These are phyloP conservation scores for Pyxicephalus adspersus DNA, from an alignment of 2,113 vertebrate genomes.

Conservation along the genomic window DNA sequence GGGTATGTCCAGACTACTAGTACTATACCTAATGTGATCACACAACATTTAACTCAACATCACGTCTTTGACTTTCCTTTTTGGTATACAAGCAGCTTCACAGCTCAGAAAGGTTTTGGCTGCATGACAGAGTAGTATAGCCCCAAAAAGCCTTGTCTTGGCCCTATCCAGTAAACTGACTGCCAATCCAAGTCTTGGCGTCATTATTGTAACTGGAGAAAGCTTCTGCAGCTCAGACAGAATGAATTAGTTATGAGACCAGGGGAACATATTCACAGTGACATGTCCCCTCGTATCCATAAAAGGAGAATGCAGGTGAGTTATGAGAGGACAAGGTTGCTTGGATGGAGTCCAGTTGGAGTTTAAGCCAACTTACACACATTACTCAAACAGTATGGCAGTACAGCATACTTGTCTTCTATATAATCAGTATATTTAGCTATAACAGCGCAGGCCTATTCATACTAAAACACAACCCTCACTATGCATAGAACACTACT, in stretches of 20 bases:
- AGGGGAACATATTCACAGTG: conserved; percentile 45
- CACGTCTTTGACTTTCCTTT: background rate
- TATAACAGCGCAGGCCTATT: conserved; percentile 38
- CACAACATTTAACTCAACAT: conserved; percentile 4
- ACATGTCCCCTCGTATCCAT: conserved; percentile 42
- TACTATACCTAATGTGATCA: conserved; percentile 10
- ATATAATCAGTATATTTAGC: conserved; percentile 43
- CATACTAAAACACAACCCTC: conserved; percentile 30
- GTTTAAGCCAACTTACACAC: conserved; percentile 49
- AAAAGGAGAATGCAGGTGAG: conserved; percentile 54
- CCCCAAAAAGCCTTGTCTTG: conserved; percentile 42
- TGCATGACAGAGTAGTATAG: conserved; percentile 39
- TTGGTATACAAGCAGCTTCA: conserved; percentile 13
- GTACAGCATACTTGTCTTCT: conserved; percentile 38
- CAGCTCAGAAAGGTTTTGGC: conserved; percentile 31
- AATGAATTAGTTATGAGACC: conserved; percentile 49
- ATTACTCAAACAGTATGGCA: conserved; percentile 51
- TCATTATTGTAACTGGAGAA: conserved; percentile 56
- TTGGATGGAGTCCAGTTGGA: conserved; percentile 35
- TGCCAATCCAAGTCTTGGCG: conserved; percentile 50
- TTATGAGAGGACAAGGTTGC: conserved; percentile 51
- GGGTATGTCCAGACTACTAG: background rate
- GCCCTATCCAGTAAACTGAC: conserved; percentile 23
- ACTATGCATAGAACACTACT: conserved; percentile 24
- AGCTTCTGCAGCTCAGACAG: conserved; percentile 53